Evolutionary conservation across 2,888 invertebrate genomes (phyloP).

Genomic region (Pelosia muscerda): DNA sequence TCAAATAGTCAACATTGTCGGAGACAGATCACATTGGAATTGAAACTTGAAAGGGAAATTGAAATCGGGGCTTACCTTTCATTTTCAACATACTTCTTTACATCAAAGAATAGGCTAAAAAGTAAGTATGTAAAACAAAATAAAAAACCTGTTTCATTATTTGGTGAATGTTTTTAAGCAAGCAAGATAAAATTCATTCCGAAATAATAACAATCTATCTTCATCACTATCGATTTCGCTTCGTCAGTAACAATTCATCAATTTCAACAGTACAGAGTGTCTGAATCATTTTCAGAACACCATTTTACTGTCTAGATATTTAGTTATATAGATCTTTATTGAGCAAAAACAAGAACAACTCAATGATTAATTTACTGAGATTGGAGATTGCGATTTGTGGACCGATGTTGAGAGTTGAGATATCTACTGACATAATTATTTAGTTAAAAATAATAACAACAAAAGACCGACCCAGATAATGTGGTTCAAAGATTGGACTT

Average conservation of each 20-base stretch:
- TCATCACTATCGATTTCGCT: conserved; percentile 35
- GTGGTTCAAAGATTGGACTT: not conserved
- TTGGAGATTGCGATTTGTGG: not conserved
- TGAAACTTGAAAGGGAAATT: not conserved
- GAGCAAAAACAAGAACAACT: conserved; percentile 10
- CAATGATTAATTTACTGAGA: not conserved
- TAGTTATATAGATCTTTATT: conserved; percentile 18
- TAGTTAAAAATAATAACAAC: not conserved
- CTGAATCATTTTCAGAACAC: conserved; percentile 21
- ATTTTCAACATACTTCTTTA: not conserved
- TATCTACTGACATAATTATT: not conserved
- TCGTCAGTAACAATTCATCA: conserved; percentile 41
- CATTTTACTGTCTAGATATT: conserved; percentile 16
- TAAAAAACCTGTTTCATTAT: conserved; percentile 8
- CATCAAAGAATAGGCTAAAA: not conserved
- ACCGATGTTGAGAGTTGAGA: not conserved
- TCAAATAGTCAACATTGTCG: not conserved
- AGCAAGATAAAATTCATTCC: not conserved
- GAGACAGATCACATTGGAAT: not conserved
- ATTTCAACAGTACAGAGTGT: conserved; percentile 30
- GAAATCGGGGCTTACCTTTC: not conserved
- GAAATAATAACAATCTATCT: conserved; percentile 24
- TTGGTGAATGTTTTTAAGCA: conserved; percentile 6
- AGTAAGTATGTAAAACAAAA: conserved; percentile 3
- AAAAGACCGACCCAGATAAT: not conserved